Percentiles rank a stretch among this genome's conserved stretches.
Conservation (phyloP, 1,140 invertebrate species). For the Drosophila seguyi region DNA sequence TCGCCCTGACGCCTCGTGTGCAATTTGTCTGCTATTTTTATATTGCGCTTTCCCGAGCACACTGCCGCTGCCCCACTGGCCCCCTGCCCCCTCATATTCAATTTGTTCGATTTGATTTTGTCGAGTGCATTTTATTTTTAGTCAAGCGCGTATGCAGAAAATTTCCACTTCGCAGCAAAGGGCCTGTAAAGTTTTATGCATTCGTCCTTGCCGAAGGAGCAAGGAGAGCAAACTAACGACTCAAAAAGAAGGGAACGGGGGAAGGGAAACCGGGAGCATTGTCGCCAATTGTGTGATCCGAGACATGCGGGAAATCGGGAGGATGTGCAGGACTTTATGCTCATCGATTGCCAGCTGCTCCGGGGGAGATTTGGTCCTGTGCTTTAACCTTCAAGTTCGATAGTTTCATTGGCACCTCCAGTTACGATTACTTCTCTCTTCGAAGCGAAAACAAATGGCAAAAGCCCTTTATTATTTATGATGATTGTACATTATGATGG, state of each 20-base stretch:
- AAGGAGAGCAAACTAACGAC: slow-evolving; percentile 1
- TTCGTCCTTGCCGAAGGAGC: slow-evolving; percentile 27
- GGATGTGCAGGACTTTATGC: slow-evolving; percentile 69
- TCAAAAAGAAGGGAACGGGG: neutral
- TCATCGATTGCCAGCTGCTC: slow-evolving; percentile 71
- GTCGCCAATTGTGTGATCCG: slow-evolving; percentile 49
- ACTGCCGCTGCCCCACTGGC: neutral
- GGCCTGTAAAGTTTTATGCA: slow-evolving; percentile 75
- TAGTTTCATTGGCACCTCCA: slow-evolving; percentile 35
- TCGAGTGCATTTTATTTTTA: slow-evolving; percentile 73
- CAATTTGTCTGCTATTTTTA: slow-evolving; percentile 82
- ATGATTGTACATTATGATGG: slow-evolving; percentile 77
- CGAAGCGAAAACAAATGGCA: slow-evolving; percentile 23
- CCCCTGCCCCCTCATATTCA: slow-evolving; percentile 57
- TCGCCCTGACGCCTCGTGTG: slow-evolving; percentile 68
- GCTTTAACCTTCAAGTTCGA: slow-evolving; percentile 50
- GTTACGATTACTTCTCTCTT: slow-evolving; percentile 1
- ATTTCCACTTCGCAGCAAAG: slow-evolving; percentile 65
- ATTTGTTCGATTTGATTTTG: slow-evolving; percentile 81
- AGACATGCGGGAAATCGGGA: slow-evolving; percentile 39
- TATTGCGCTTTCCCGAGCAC: slow-evolving; percentile 35
- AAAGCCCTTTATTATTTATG: slow-evolving; percentile 71
- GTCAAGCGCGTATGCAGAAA: slow-evolving; percentile 74
- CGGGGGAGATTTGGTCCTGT: slow-evolving; percentile 29
- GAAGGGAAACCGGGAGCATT: slow-evolving; percentile 35